Conservation (phyloP, 2,113 vertebrate species). For the Rhabdomys dilectus region DNA sequence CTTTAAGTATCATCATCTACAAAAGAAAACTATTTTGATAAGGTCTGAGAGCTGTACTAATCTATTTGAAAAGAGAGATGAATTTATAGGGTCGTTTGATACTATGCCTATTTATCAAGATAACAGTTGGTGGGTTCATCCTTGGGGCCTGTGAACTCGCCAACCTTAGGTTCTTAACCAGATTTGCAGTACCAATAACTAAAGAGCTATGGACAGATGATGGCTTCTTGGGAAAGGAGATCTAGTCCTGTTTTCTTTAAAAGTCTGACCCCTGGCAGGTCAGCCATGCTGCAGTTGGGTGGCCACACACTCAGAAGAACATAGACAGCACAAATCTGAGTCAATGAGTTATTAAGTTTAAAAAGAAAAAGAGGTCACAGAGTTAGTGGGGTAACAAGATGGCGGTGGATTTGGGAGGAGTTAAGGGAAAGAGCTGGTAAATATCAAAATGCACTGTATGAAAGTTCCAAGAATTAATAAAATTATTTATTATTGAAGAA, state of each 20-base stretch:
- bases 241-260: background rate
- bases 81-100: background rate
- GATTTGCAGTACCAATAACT: background rate
- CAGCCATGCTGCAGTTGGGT: background rate
- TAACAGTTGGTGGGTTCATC: background rate
- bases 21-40: background rate
- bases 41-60: background rate
- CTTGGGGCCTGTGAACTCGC: background rate
- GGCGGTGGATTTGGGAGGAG: accelerated
- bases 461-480: background rate
- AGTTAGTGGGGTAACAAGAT: background rate
- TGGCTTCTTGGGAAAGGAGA: background rate
- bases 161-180: background rate
- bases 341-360: background rate
- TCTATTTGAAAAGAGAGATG: background rate
- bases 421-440: background rate
- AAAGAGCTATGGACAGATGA: background rate
- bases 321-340: background rate
- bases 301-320: background rate
- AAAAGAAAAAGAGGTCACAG: background rate
- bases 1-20: background rate
- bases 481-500: background rate
- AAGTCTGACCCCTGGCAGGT: background rate
- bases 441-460: background rate
- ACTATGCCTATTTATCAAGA: background rate